Percentiles rank a stretch among this genome's conserved stretches.
Conservation (phyloP, 2,888 invertebrate species). For the Smittia aterrima region DNA sequence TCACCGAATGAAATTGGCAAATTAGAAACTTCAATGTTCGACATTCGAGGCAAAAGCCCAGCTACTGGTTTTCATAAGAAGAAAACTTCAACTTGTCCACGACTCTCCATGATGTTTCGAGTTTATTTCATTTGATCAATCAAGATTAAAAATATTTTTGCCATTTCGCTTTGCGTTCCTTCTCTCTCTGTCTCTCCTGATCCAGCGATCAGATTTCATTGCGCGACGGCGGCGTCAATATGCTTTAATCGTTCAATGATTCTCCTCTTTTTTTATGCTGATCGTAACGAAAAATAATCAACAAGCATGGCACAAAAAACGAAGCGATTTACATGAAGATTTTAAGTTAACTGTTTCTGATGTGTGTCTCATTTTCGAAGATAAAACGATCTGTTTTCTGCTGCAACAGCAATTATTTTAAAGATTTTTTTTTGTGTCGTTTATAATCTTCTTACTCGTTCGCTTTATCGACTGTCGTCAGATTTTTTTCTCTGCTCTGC, state of each 20-base stretch:
- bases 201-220: neutral
- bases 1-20: neutral
- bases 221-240: neutral
- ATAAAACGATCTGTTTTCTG: slow-evolving; percentile 30
- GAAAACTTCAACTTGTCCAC: neutral
- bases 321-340: slow-evolving; percentile 4
- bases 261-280: slow-evolving; percentile 24
- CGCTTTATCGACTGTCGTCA: neutral
- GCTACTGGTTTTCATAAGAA: neutral
- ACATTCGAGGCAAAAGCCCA: no score
- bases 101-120: neutral
- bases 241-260: slow-evolving; percentile 30
- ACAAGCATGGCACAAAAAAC: neutral
- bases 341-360: neutral
- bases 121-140: neutral
- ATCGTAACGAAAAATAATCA: slow-evolving; percentile 2
- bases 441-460: neutral
- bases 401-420: slow-evolving; percentile 40
- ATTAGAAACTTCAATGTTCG: neutral
- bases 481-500: neutral
- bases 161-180: neutral
- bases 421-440: slow-evolving; percentile 3
- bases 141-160: neutral
- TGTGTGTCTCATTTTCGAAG: neutral
- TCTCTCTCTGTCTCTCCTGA: neutral